Conservation (phyloP, 2,888 invertebrate species). For the Himalopsyche tibetana region DNA sequence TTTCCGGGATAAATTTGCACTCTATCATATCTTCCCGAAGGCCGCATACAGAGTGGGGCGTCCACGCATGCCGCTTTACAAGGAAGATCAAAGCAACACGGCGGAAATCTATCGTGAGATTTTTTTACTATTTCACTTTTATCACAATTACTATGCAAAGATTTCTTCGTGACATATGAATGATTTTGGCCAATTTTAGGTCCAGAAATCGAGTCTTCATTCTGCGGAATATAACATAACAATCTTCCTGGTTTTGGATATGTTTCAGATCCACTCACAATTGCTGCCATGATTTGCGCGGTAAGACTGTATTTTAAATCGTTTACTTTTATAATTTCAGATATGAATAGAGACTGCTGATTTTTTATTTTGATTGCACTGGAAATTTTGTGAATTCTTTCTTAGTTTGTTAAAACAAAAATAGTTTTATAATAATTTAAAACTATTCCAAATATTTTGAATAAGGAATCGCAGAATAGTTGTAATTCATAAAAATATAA, state of each 20-base stretch:
- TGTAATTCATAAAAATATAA: background rate
- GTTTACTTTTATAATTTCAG: background rate
- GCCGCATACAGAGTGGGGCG: conserved; percentile 73
- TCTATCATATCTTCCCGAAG: conserved; percentile 74
- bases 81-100: conserved; percentile 74
- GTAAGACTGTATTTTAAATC: background rate
- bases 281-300: background rate
- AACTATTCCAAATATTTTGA: background rate
- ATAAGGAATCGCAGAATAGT: background rate
- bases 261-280: background rate
- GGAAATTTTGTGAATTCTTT: too few species aligned
- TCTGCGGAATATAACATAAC: background rate
- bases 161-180: background rate
- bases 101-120: background rate
- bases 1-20: conserved; percentile 74
- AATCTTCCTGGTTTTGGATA: background rate
- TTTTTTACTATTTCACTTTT: background rate
- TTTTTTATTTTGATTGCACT: too few species aligned
- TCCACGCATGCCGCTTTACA: conserved; percentile 76
- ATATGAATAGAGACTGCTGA: too few species aligned
- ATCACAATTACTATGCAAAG: background rate
- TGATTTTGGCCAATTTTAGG: background rate
- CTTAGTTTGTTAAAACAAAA: background rate
- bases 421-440: background rate
- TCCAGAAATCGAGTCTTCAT: background rate